These are phyloP conservation scores for Bubalus kerabau DNA, from an alignment of 2,113 vertebrate genomes.

Conservation along the genomic window DNA sequence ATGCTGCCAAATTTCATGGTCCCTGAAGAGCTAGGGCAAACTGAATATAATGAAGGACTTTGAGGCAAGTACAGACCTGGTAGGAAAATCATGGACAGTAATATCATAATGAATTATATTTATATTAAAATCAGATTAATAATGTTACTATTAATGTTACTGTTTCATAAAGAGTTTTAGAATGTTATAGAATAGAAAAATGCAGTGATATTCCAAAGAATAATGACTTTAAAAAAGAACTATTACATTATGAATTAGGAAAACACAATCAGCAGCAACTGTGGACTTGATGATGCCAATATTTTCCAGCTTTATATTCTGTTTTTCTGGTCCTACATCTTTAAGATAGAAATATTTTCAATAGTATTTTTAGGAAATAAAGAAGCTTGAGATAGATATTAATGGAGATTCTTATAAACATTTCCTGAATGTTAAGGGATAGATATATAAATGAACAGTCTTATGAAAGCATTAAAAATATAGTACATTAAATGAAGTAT, in stretches of 20 bases:
- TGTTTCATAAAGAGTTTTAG: background rate
- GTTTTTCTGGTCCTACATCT: background rate
- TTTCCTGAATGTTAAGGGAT: background rate
- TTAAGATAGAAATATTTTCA: background rate
- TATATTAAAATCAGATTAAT: slow-evolving; percentile 21
- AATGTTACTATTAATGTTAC: background rate
- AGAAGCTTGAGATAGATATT: slow-evolving; percentile 13
- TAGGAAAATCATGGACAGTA: background rate
- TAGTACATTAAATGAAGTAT: background rate
- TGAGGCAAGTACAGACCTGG: background rate
- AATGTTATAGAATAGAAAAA: background rate
- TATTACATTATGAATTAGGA: background rate
- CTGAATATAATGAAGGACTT: background rate
- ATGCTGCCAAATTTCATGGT: background rate
- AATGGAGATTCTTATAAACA: background rate
- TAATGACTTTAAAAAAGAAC: slow-evolving; percentile 7
- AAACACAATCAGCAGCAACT: background rate
- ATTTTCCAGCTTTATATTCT: background rate
- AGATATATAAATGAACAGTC: background rate
- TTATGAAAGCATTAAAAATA: slow-evolving; percentile 23
- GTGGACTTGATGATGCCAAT: background rate
- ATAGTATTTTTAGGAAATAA: slow-evolving; percentile 22
- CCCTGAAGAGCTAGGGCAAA: background rate
- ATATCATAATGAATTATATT: background rate
- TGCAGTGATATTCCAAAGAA: background rate